Evolutionary conservation across 2,888 invertebrate genomes (phyloP), one percentile per base, ranked within the genome.

Genomic region (Eristalinus aeneus): DNA sequence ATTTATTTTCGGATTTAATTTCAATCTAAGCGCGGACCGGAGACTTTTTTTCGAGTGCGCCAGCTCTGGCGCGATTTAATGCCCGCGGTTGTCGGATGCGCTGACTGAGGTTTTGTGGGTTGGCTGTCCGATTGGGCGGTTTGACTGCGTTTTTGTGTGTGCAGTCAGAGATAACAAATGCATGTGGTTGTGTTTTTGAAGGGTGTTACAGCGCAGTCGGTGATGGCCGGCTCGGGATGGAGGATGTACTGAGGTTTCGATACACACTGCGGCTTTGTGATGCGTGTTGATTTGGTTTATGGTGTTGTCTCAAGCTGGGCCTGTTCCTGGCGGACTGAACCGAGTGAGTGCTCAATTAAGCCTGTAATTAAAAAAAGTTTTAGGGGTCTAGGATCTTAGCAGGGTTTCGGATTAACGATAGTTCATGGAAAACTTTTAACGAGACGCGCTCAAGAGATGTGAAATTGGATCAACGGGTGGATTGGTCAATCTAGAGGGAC

Each of bases 1-100:
- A 32, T 32, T 46, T 74, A 56, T 71, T 60, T 72, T 56, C 12
- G 16, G 22, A 72, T 61, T 72, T 46, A 34, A 72, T 68, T 61
- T 82, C 20, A 76, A 72, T 72, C 32, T 27, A 56, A 67, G 56
- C 56, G 56, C 22, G 56, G 11, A 56, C 12, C 22, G 2, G 22
- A n/a, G 39, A n/a, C n/a, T 56, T 56, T 56, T 56, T 56, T 23
- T 54, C n/a, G 12, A 12, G 6, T 6, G 16, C 53, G 56, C 11
- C 9, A 11, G 23, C 9, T 27, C 27, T 22, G 56, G 23, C 5
- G 23, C 23, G 11, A 11, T 56, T 56, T 56, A 46, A 46, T 16
- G 46, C 46, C 16, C 16, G 46, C 46, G 46, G 46, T 46, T 46
- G 46, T 46, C 46, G 46, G 46, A 46, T 46, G 46, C 46, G 16